Evolutionary conservation across 1,140 invertebrate species (phyloP), one percentile per base, ranked within the genome.

Genomic region (Aphaenogaster floridana): DNA sequence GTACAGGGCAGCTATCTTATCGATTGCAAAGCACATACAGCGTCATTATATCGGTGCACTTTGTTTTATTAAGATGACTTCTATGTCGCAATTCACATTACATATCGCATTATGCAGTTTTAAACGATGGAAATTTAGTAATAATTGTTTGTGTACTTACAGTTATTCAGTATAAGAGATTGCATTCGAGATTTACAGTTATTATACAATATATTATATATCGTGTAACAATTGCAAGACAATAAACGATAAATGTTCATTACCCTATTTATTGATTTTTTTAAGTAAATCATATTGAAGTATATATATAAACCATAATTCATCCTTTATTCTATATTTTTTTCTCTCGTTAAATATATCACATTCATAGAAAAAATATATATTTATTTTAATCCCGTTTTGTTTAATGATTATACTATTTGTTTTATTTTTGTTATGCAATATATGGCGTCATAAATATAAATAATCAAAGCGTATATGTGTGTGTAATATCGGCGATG

Each of bases 241-340:
- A 93, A 93, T 93, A 93, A 93, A 91, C 36, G 59, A 79, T 52
- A 77, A 90, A 36, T 78, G 57, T 87, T 89, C 42, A 48, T 66
- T 28, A 74, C 0, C 54, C 28, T 77, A 66, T 34, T 36, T 61
- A 50, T 77, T 1, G 0, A 59, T 21, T 59, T 28, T 28, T 28
- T 28, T 0, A 28, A 28, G 28, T 28, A 28, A 28, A 28, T 28
- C 28, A 28, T 28, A 28, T 28, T 28, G 28, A 28, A 28, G 28
- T 28, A 28, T 28, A 28, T 28, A 28, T 28, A 28, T 28, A 28
- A 28, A 28, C 0, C 28, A 28, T 28, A 57, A 36, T 52, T 28
- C 9, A 80, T 39, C 13, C 11, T 66, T 45, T 34, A 39, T 17
- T 9, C 9, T n/a, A 68, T 21, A 11, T 34, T 7, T 39, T 5